phyloP scores from a whole-genome alignment of 2,113 vertebrate species.

The Leucoraja erinaceus region DNA sequence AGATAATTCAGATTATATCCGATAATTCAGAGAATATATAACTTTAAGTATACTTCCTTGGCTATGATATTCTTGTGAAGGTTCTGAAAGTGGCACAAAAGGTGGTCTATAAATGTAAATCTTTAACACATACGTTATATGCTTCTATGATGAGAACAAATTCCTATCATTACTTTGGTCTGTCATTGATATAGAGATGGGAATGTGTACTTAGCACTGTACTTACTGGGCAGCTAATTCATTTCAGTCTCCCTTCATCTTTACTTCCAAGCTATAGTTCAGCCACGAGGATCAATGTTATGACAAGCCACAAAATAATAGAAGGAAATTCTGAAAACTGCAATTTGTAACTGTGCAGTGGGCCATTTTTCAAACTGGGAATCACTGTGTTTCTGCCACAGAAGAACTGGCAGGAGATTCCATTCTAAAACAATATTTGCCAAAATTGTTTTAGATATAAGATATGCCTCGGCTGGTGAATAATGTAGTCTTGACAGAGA shows the following conservation, averaged over 20 bases:
- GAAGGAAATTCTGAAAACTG: neutral
- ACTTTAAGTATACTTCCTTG: too few species aligned
- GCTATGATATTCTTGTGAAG: too few species aligned
- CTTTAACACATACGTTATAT: too few species aligned
- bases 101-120: too few species aligned
- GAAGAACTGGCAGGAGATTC: neutral
- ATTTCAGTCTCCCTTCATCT: neutral
- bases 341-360: neutral
- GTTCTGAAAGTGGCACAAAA: too few species aligned
- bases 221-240: neutral
- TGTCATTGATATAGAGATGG: neutral
- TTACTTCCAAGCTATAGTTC: neutral
- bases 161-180: neutral
- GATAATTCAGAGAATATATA: too few species aligned
- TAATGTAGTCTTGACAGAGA: too few species aligned
- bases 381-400: neutral
- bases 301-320: neutral
- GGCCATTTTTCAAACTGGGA: neutral
- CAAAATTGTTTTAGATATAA: too few species aligned
- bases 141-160: neutral
- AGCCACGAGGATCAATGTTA: neutral
- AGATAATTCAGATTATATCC: too few species aligned
- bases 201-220: neutral
- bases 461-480: too few species aligned
- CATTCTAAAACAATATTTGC: too few species aligned